Base-by-base conservation (phyloP, 2,113 vertebrate genomes). In the Corythaixoides concolor region DNA sequence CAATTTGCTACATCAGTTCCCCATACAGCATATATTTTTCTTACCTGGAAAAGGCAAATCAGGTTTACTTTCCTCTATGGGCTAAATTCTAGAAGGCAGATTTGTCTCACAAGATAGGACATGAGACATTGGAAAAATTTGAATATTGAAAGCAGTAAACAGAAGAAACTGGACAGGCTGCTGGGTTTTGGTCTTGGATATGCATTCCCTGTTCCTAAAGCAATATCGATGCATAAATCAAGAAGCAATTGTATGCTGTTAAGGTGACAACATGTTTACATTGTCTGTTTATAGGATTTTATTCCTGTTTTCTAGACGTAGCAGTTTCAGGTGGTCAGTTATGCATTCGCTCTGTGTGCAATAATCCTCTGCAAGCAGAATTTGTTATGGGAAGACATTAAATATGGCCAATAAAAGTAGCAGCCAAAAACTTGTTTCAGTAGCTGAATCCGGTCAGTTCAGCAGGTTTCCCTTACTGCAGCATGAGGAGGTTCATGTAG, bases 361-460 rank as follows among this genome's bases (percentile, higher is more conserved):
- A 32, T 5, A 15, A 64, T 68, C 33, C 37, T 45, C 45, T 73
- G n/a, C 19, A 8, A 26, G 24, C 62, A 60, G 49, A 53, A 59
- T 22, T 63, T 20, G 5, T 26, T 55, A 23, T 16, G 37, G 32
- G 58, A 41, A 59, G 41, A 3, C 0, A 69, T 76, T 53, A 35
- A 49, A 8, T 47, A 21, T 0, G 2, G 24, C 14, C 33, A 62
- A 23, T 4, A 5, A 0, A 1, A 43, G 14, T 8, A 82, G n/a
- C 21, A 62, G 15, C 6, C 9, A 35, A 39, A 74, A 35, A 1
- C 11, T 32, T 17, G 2, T 45, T 81, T 26, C 56, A 32, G 33
- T 1, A 53, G 37, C 37, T 69, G 17, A 35, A 2, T 23, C 28
- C 50, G 12, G 22, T 10, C 30, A 6, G 26, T n/a, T 62, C 41